Evolutionary conservation across 2,113 vertebrate genomes (phyloP).

Genomic region (Colossoma macropomum): DNA sequence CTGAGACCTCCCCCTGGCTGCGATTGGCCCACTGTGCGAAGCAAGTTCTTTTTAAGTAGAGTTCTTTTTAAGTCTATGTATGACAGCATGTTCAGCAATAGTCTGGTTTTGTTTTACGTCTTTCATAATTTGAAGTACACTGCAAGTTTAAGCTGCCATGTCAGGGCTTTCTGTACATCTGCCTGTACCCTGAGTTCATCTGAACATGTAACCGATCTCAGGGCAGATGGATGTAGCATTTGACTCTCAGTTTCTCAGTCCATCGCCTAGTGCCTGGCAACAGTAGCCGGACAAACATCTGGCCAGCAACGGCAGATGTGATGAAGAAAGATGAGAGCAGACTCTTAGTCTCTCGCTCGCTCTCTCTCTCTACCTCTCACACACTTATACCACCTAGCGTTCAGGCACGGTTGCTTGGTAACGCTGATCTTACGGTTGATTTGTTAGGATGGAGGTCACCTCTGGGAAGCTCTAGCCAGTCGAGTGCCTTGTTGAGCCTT

Average conservation of each 20-base stretch:
- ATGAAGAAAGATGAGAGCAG: constrained; percentile 24
- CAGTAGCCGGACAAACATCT: constrained; percentile 46
- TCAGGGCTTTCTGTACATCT: background rate
- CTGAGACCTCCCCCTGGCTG: too few species aligned
- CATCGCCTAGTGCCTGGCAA: constrained; percentile 45
- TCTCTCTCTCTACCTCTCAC: background rate
- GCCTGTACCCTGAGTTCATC: background rate
- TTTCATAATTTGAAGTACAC: too few species aligned
- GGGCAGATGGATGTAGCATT: constrained; percentile 44
- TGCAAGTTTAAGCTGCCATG: too few species aligned
- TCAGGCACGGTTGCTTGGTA: constrained; percentile 11
- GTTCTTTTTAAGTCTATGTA: too few species aligned
- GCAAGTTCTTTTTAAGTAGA: too few species aligned
- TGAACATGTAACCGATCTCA: constrained; percentile 38
- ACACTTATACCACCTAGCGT: background rate
- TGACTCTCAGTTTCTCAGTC: constrained; percentile 37
- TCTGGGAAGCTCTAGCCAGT: background rate
- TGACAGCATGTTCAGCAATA: too few species aligned
- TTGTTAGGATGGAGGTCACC: background rate
- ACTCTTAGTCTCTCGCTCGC: background rate
- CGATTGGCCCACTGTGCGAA: too few species aligned
- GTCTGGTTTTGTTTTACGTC: too few species aligned
- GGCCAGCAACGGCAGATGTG: constrained; percentile 21
- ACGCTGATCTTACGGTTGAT: constrained; percentile 15
- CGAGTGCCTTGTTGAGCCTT: background rate